These are phyloP conservation scores for Rhadinocentrus ornatus DNA, from an alignment of 2,797 vertebrate genomes.

Conservation along the genomic window DNA sequence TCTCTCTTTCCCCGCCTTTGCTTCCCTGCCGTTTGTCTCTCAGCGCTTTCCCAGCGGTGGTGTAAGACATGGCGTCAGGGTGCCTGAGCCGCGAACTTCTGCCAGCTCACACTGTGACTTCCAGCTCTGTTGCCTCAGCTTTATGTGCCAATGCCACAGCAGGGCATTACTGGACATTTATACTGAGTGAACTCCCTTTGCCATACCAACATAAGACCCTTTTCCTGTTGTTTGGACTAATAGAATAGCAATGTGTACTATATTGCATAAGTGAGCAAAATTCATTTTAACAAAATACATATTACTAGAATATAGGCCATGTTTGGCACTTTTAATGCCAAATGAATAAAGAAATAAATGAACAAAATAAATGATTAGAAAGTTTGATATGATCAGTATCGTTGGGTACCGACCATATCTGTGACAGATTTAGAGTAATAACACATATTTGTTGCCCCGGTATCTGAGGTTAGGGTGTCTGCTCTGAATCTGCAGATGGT, in stretches of 20 bases:
- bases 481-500: conserved; percentile 61
- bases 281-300: background rate
- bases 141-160: conserved; percentile 70
- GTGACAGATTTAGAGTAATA: conserved; percentile 39
- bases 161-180: conserved; percentile 69
- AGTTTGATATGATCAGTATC: conserved; percentile 18
- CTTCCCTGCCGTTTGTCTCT: conserved; percentile 75
- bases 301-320: too few relatives aligned
- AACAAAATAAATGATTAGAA: conserved; percentile 5
- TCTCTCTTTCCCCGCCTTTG: conserved; percentile 48
- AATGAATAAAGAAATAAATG: conserved; percentile 20
- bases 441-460: conserved; percentile 32
- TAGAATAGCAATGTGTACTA: conserved; percentile 33
- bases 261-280: conserved; percentile 19
- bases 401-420: conserved; percentile 22
- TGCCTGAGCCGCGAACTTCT: conserved; percentile 72
- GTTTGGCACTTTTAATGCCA: too few relatives aligned
- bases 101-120: conserved; percentile 80
- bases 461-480: conserved; percentile 62
- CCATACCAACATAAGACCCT: conserved; percentile 61
- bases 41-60: conserved; percentile 76
- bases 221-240: conserved; percentile 49
- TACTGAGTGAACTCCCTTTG: conserved; percentile 47
- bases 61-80: conserved; percentile 82
- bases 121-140: conserved; percentile 71